A percentile compares a stretch with the other conserved stretches of the same genome.
These are phyloP conservation scores for Gobio occitaniae DNA, from an alignment of 2,797 vertebrate genomes.

Conservation along the genomic window DNA sequence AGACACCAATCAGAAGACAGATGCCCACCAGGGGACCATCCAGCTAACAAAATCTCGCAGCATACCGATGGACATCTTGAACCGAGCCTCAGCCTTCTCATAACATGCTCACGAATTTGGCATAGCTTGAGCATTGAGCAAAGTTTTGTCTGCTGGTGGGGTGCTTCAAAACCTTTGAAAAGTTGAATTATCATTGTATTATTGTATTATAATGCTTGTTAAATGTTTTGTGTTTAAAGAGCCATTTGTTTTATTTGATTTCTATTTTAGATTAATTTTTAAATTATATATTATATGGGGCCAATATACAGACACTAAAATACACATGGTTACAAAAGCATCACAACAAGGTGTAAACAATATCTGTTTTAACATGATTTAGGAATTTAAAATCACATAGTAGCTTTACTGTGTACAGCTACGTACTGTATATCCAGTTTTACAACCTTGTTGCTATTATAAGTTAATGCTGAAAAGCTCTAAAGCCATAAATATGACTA, in stretches of 20 bases:
- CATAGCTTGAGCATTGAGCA: not conserved
- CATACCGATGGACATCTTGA: conserved; percentile 34
- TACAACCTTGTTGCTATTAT: not conserved
- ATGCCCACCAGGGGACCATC: conserved; percentile 29
- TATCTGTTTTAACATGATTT: not conserved
- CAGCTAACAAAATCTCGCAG: conserved; percentile 22
- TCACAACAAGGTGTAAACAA: not conserved
- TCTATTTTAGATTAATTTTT: not conserved
- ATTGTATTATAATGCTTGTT: not conserved
- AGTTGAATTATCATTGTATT: not conserved
- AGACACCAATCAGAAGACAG: conserved; percentile 44
- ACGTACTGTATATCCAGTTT: not conserved
- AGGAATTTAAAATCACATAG: not conserved
- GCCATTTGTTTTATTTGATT: not conserved
- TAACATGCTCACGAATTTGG: not conserved
- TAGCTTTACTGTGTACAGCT: not conserved
- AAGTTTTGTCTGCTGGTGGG: not conserved
- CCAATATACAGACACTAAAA: not conserved
- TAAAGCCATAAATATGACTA: not conserved
- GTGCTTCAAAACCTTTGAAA: not conserved
- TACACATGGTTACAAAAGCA: not conserved
- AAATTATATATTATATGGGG: not conserved
- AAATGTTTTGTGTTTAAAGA: not conserved
- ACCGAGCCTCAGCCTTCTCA: not conserved
- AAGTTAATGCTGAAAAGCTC: not conserved